These are phyloP conservation scores for Acrocera orbiculus DNA, from an alignment of 2,888 invertebrate species.

Conservation along the genomic window DNA sequence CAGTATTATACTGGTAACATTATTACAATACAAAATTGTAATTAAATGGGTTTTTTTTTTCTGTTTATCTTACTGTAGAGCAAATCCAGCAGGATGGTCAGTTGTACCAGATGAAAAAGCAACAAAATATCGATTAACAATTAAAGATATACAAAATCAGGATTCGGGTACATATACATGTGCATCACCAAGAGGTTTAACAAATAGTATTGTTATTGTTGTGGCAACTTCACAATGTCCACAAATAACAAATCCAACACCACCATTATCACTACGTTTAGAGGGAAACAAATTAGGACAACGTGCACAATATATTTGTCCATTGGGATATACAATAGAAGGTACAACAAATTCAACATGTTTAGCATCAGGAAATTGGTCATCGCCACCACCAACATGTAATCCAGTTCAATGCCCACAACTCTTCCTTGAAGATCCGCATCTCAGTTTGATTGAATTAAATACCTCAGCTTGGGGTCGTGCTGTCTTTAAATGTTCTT, in stretches of 20 bases:
- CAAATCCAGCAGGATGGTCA: slow-evolving; percentile 30
- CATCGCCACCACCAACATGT: slow-evolving; percentile 52
- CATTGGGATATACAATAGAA: slow-evolving; percentile 57
- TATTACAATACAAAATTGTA: slow-evolving; percentile 3
- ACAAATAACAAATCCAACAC: slow-evolving; percentile 39
- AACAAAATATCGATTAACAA: slow-evolving; percentile 62
- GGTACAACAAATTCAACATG: slow-evolving; percentile 66
- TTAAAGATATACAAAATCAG: slow-evolving; percentile 64
- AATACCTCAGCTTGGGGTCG: slow-evolving; percentile 67
- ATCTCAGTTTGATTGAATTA: slow-evolving; percentile 56
- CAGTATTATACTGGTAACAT: slow-evolving; percentile 56
- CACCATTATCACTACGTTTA: slow-evolving; percentile 48
- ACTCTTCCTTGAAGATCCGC: slow-evolving; percentile 47
- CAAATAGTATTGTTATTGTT: slow-evolving; percentile 33
- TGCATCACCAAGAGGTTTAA: slow-evolving; percentile 61
- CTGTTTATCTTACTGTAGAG: slow-evolving; percentile 7
- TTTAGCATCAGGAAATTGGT: slow-evolving; percentile 70
- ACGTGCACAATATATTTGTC: slow-evolving; percentile 45
- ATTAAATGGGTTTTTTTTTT: slow-evolving; percentile 5
- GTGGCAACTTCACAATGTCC: slow-evolving; percentile 58
- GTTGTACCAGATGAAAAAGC: slow-evolving; percentile 43
- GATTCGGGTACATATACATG: slow-evolving; percentile 75
- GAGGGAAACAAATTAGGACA: slow-evolving; percentile 68
- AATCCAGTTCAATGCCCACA: slow-evolving; percentile 62
- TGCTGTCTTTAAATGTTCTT: slow-evolving; percentile 65